Base-by-base conservation (phyloP, 2,888 invertebrate genomes). In the Drosophila nr. fundita region DNA sequence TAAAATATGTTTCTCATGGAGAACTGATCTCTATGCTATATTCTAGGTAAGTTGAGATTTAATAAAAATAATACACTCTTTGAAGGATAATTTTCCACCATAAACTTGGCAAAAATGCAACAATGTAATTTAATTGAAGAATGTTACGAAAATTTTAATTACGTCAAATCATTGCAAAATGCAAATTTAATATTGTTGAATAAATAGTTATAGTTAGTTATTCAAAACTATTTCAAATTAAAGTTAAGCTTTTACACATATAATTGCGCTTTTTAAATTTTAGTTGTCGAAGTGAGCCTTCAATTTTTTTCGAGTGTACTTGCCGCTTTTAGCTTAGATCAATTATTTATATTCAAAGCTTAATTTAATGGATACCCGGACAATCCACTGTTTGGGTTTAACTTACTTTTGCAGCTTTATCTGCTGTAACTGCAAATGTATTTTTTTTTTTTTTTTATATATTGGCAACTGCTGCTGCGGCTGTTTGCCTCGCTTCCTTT, bases 321-420 rank as follows among this genome's bases (percentile, higher is more conserved):
- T 15, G 1, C 18, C 11, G 36, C n/a, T 53, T 36, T 5, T n/a
- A 48, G 48, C 54, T 65, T 42, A 21, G 50, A 36, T 67, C 34
- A 36, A 38, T 66, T 66, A 57, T 69, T 68, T 68, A 59, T 63
- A 54, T 62, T 68, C 21, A 54, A 48, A 48, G 29, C 45, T 45
- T 32, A 52, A 52, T 54, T 50, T 55, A 55, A 57, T 24, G 69
- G 59, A 32, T 54, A 59, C 4, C 59, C 53, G 54, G n/a, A n/a
- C 36, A 30, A 69, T 69, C 53, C 68, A 53, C 48, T 68, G 42
- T 50, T 52, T 58, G 45, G 40, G 32, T 42, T 48, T 42, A 49
- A 48, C 30, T 48, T 59, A 65, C 70, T 70, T 70, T 42, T 34
- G 40, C 55, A 66, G 67, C 27, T 59, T 36, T 30, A 42, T n/a